A percentile compares a stretch with the other conserved stretches of the same genome.
phyloP scores from a whole-genome alignment of 2,797 vertebrate genomes.

The Acanthis flammea region DNA sequence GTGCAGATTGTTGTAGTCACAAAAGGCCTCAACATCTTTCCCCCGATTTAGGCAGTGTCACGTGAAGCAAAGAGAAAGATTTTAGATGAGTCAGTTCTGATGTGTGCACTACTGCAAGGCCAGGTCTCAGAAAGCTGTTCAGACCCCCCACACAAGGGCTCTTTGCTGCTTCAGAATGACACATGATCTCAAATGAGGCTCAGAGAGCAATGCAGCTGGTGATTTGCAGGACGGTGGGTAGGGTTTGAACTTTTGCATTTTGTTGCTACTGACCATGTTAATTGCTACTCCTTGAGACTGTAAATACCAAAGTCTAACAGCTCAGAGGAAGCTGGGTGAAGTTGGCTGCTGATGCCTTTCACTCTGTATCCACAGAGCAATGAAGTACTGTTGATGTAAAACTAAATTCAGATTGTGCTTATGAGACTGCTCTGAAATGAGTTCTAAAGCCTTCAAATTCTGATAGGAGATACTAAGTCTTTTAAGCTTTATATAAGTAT shows the following conservation, averaged over 20 bases:
- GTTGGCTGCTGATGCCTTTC: not conserved
- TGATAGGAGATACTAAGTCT: not conserved
- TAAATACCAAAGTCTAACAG: not conserved
- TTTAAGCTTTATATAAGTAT: not conserved
- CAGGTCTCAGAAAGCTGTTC: not conserved
- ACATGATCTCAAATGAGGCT: rapidly evolving
- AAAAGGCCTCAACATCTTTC: not conserved
- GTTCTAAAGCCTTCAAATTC: not conserved
- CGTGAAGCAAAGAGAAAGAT: not conserved
- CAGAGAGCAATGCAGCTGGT: not conserved
- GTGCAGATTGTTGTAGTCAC: not conserved
- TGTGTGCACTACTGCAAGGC: rapidly evolving
- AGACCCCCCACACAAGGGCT: not conserved
- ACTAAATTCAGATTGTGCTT: not conserved
- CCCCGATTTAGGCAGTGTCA: not conserved
- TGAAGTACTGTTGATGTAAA: not conserved
- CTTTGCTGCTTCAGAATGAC: not conserved
- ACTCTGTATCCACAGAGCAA: not conserved
- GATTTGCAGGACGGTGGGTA: not conserved
- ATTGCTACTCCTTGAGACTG: not conserved
- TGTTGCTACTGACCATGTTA: not conserved
- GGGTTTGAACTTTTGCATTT: not conserved
- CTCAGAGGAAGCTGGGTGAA: not conserved
- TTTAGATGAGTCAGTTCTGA: not conserved
- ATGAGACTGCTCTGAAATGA: not conserved